A percentile compares a stretch with the other conserved stretches of the same genome.
Conservation (phyloP, 2,888 invertebrate genomes). For the Poecilobothrus nobilitatus region DNA sequence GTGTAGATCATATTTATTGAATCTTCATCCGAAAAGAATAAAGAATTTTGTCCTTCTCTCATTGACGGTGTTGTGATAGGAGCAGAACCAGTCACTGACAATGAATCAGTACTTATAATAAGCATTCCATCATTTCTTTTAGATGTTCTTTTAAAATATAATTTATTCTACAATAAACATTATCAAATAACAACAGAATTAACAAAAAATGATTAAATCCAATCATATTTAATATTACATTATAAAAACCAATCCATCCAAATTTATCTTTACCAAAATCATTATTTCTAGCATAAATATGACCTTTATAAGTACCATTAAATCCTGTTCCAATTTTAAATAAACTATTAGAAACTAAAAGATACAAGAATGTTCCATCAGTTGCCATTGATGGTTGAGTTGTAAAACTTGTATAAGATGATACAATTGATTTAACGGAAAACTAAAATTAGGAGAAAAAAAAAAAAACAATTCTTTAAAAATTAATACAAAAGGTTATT, state of each 20-base stretch:
- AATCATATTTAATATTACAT: slow-evolving; percentile 48
- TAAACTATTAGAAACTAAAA: slow-evolving; percentile 75
- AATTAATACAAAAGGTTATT: not conserved
- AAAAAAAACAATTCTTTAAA: not conserved
- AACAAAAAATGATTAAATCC: slow-evolving; percentile 9
- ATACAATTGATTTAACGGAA: slow-evolving; percentile 35
- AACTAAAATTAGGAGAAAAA: slow-evolving; percentile 29
- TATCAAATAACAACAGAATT: slow-evolving; percentile 9
- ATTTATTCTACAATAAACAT: slow-evolving; percentile 55
- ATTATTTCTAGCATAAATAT: slow-evolving; percentile 73
- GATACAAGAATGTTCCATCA: slow-evolving; percentile 83
- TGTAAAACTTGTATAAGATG: slow-evolving; percentile 48
- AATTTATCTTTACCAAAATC: slow-evolving; percentile 72
- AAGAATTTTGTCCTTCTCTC: slow-evolving; percentile 40
- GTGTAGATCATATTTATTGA: slow-evolving; percentile 69
- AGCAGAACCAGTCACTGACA: slow-evolving; percentile 45
- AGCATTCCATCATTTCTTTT: slow-evolving; percentile 45
- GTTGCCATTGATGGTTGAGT: slow-evolving; percentile 61
- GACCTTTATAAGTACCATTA: slow-evolving; percentile 86
- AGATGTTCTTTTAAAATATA: slow-evolving; percentile 64
- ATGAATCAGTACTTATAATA: slow-evolving; percentile 42
- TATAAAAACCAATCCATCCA: slow-evolving; percentile 81
- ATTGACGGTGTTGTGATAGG: slow-evolving; percentile 37
- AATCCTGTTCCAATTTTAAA: slow-evolving; percentile 93
- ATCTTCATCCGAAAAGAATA: slow-evolving; percentile 67